Conservation (phyloP, 2,888 invertebrate genomes). For the Acheta domesticus region DNA sequence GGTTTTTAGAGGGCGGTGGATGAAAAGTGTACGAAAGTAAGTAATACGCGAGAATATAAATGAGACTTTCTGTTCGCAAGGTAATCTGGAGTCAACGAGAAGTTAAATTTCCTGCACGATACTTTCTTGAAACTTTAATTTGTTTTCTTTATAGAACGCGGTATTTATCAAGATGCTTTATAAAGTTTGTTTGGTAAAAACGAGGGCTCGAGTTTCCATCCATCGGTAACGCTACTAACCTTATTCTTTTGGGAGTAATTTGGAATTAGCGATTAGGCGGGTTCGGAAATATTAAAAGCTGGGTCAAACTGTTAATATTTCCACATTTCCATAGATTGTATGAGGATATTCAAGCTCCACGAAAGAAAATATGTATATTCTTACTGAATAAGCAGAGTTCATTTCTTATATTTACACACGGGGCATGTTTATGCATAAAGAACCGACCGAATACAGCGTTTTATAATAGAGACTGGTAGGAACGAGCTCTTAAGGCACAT, state of each 20-base stretch:
- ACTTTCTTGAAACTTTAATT: constrained; percentile 18
- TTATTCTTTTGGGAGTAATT: neutral
- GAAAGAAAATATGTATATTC: too few relatives aligned
- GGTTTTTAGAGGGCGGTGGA: too few relatives aligned
- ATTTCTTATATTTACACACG: neutral
- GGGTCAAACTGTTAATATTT: neutral
- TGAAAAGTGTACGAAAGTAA: too few relatives aligned
- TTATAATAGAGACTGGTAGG: neutral
- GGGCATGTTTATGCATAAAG: neutral
- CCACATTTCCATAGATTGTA: neutral
- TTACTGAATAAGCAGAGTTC: neutral
- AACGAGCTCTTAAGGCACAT: neutral
- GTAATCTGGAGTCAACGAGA: constrained; percentile 5
- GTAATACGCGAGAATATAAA: neutral
- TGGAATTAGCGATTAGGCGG: neutral
- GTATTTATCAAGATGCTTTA: constrained; percentile 5
- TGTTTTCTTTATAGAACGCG: neutral
- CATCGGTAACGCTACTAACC: neutral
- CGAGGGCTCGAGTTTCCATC: neutral
- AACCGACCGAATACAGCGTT: neutral
- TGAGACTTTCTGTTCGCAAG: neutral
- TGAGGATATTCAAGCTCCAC: too few relatives aligned
- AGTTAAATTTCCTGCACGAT: constrained; percentile 18
- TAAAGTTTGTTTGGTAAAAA: constrained; percentile 3
- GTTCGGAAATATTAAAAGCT: neutral